A percentile compares a stretch with the other conserved stretches of the same genome.
Conservation (phyloP, 2,888 invertebrate species). For the Thysanoteuthis rhombus region DNA sequence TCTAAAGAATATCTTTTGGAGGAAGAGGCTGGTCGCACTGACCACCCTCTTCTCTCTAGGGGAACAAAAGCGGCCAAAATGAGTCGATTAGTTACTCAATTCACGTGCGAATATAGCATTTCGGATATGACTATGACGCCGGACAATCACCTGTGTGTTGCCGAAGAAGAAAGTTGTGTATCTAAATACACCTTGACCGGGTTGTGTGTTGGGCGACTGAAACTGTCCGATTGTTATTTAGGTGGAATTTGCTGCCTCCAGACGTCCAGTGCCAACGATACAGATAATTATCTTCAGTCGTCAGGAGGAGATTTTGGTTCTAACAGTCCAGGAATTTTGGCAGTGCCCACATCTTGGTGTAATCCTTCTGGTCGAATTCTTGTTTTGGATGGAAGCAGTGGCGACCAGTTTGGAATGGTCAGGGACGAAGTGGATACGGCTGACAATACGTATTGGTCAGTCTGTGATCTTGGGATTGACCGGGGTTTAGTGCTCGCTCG, state of each 20-base stretch:
- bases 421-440: conserved; percentile 20
- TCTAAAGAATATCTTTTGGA: neutral
- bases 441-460: conserved; percentile 22
- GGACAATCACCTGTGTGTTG: neutral
- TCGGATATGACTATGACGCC: conserved; percentile 24
- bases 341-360: neutral
- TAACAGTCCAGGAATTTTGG: conserved; percentile 14
- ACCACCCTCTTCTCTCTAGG: neutral
- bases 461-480: conserved; percentile 17
- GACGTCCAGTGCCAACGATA: neutral
- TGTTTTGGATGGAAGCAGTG: conserved; percentile 13
- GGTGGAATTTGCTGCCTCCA: conserved; percentile 22
- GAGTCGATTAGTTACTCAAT: neutral
- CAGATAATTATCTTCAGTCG: neutral
- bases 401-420: conserved; percentile 17
- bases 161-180: conserved; percentile 25
- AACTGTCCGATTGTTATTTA: conserved; percentile 15
- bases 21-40: neutral
- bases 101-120: conserved; percentile 1
- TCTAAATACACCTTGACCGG: conserved; percentile 16
- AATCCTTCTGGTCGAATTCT: conserved; percentile 14
- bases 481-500: conserved; percentile 1
- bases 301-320: neutral
- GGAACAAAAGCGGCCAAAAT: neutral
- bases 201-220: neutral